These are phyloP conservation scores for Hypercompe scribonia DNA, from an alignment of 2,888 invertebrate species.

Conservation along the genomic window DNA sequence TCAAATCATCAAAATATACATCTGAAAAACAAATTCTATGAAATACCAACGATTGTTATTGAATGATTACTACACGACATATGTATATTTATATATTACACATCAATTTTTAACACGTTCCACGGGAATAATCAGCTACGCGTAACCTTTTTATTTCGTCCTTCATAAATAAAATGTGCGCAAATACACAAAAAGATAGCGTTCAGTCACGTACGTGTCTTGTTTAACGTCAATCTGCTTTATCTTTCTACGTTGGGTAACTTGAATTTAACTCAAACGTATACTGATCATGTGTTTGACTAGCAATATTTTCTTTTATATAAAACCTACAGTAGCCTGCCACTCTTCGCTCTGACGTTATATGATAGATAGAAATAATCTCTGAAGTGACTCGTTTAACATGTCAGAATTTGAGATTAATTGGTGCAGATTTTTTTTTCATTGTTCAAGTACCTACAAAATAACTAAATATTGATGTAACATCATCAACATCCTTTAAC, in stretches of 20 bases:
- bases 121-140: neutral
- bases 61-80: neutral
- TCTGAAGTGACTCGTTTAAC: no score
- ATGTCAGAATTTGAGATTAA: no score
- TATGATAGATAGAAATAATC: no score
- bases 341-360: no score
- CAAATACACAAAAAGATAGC: conserved; percentile 41
- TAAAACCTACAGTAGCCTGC: no score
- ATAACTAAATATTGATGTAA: no score
- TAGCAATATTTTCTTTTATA: neutral
- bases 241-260: conserved; percentile 38
- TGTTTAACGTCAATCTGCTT: conserved; percentile 46
- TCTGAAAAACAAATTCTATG: neutral
- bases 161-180: conserved; percentile 35
- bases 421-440: no score
- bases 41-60: neutral
- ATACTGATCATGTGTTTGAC: conserved; percentile 9
- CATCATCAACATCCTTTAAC: no score
- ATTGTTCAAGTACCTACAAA: no score
- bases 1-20: neutral
- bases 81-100: neutral
- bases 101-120: conserved; percentile 9
- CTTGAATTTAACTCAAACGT: conserved; percentile 40
- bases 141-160: conserved; percentile 36
- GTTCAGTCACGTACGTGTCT: conserved; percentile 41